phyloP scores from a whole-genome alignment of 2,113 vertebrate species.

The Leptosomus discolor region DNA sequence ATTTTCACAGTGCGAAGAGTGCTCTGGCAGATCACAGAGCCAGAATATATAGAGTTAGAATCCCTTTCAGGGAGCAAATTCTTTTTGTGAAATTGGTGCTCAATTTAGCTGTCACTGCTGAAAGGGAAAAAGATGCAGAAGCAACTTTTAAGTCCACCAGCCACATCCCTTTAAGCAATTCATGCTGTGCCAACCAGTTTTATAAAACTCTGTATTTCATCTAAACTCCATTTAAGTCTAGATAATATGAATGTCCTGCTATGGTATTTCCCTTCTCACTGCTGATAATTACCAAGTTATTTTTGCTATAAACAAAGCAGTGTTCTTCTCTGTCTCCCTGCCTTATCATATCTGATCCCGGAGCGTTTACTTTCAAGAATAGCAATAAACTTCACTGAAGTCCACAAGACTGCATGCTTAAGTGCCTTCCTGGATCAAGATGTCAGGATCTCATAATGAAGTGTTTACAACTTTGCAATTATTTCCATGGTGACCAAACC shows the following conservation, averaged over 20 bases:
- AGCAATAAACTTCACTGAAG: not conserved
- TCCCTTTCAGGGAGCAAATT: constrained; percentile 43
- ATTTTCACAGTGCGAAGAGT: not conserved
- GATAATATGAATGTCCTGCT: constrained; percentile 24
- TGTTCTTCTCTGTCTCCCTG: not conserved
- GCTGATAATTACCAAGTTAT: constrained; percentile 41
- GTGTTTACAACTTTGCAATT: not conserved
- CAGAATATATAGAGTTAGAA: constrained; percentile 34
- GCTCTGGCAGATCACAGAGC: constrained; percentile 36
- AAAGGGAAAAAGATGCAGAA: constrained; percentile 45
- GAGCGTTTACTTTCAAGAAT: constrained; percentile 11
- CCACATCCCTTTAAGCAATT: constrained; percentile 12
- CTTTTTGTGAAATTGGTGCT: constrained; percentile 58
- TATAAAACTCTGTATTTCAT: constrained; percentile 34
- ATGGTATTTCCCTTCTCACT: not conserved
- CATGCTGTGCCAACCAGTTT: constrained; percentile 10
- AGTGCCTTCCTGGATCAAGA: not conserved
- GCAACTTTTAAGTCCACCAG: constrained; percentile 37
- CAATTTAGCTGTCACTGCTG: constrained; percentile 57
- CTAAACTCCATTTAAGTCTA: constrained; percentile 40
- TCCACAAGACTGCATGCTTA: not conserved
- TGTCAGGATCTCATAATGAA: not conserved
- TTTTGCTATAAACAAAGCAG: constrained; percentile 34
- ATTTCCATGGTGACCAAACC: not conserved
- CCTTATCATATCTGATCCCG: not conserved